These are phyloP conservation scores for Cardiocondyla obscurior DNA, from an alignment of 1,140 invertebrate genomes.

Conservation along the genomic window DNA sequence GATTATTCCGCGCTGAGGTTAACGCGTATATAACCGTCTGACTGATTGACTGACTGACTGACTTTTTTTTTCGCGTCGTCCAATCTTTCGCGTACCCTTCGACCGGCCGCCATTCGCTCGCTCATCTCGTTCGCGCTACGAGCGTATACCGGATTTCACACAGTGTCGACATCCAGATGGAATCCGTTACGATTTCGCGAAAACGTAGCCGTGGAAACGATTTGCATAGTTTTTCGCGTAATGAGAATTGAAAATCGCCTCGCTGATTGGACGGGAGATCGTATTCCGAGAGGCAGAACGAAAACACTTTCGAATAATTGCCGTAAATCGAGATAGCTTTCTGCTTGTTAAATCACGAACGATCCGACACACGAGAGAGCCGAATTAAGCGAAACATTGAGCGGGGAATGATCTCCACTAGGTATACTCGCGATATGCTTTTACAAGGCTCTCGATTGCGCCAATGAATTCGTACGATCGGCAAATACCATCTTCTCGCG, in stretches of 20 bases:
- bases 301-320: conserved; percentile 31
- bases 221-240: conserved; percentile 3
- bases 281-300: not conserved
- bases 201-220: conserved; percentile 6
- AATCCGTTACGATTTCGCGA: conserved; percentile 57
- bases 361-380: not conserved
- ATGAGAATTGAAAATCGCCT: conserved; percentile 32
- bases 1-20: conserved; percentile 61
- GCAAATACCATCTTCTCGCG: conserved; percentile 21
- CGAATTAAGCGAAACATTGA: conserved; percentile 14
- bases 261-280: conserved; percentile 28
- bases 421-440: not conserved
- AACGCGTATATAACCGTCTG: conserved; percentile 47
- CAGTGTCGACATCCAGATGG: conserved; percentile 40
- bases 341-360: not conserved
- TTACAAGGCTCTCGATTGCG: conserved; percentile 25
- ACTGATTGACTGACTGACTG: conserved; percentile 58
- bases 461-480: conserved; percentile 2
- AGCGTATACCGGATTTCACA: conserved; percentile 37
- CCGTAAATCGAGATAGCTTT: not conserved
- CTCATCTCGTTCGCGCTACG: not conserved
- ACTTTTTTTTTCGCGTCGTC: conserved; percentile 48
- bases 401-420: conserved; percentile 10
- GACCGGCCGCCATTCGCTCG: not conserved
- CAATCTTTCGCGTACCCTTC: conserved; percentile 36